Evolutionary conservation across 2,888 invertebrate species (phyloP).

Genomic region (Idaea aversata): DNA sequence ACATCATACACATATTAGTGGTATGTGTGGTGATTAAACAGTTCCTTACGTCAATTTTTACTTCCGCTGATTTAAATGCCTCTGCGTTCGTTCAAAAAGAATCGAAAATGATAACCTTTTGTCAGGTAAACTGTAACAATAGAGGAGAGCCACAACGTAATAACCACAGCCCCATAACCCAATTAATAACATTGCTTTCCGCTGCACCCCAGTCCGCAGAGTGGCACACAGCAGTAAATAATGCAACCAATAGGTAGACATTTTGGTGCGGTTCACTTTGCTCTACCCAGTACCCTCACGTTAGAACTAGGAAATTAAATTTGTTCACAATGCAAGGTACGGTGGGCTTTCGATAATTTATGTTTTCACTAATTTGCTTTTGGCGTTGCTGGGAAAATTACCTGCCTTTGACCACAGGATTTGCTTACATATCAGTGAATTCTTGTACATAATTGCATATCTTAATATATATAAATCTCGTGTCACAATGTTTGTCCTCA

Average conservation of each 20-base stretch:
- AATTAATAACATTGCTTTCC: slow-evolving; percentile 62
- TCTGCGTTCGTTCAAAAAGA: background rate
- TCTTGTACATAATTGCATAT: too few relatives aligned
- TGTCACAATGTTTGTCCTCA: too few relatives aligned
- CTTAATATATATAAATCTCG: too few relatives aligned
- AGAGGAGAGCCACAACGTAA: slow-evolving; percentile 34
- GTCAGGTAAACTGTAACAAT: slow-evolving; percentile 23
- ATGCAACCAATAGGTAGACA: slow-evolving; percentile 45
- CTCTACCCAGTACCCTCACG: background rate
- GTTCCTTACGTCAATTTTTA: background rate
- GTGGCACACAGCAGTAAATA: slow-evolving; percentile 65
- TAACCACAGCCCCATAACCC: slow-evolving; percentile 49
- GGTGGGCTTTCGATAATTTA: slow-evolving; percentile 52
- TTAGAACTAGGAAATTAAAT: slow-evolving; percentile 65
- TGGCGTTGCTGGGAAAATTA: slow-evolving; percentile 19
- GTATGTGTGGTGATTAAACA: too few relatives aligned
- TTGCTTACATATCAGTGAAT: slow-evolving; percentile 10
- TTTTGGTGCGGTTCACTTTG: slow-evolving; percentile 23
- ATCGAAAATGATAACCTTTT: background rate
- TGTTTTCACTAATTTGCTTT: slow-evolving; percentile 39
- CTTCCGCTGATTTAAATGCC: background rate
- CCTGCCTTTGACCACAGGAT: slow-evolving; percentile 8
- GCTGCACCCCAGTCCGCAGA: slow-evolving; percentile 43
- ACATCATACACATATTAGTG: too few relatives aligned
- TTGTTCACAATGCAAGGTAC: slow-evolving; percentile 59